These are phyloP conservation scores for Euphydryas editha DNA, from an alignment of 2,888 invertebrate species.

Conservation along the genomic window DNA sequence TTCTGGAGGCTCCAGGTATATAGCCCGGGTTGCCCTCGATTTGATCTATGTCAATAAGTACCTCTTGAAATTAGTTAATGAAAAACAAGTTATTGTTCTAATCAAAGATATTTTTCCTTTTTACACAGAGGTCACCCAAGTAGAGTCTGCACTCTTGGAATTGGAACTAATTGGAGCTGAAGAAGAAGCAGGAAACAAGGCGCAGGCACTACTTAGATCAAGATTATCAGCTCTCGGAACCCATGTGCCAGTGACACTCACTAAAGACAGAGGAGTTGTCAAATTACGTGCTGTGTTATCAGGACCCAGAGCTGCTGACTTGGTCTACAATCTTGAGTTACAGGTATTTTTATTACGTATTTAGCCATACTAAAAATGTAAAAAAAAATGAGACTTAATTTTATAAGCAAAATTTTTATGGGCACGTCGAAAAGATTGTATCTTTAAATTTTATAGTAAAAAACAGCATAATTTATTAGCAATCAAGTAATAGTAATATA, in stretches of 20 bases:
- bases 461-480: no score
- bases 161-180: constrained; percentile 88
- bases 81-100: no score
- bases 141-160: constrained; percentile 90
- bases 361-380: background rate
- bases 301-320: constrained; percentile 89
- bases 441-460: no score
- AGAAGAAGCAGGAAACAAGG: constrained; percentile 76
- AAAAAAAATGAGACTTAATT: no score
- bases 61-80: no score
- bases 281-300: constrained; percentile 85
- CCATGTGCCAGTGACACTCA: constrained; percentile 60
- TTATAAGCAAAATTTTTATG: no score
- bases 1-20: no score
- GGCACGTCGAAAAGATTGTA: no score
- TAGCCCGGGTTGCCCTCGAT: no score
- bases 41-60: no score
- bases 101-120: background rate
- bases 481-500: no score
- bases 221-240: constrained; percentile 63
- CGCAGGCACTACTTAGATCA: constrained; percentile 68
- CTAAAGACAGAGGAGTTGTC: constrained; percentile 76
- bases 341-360: constrained; percentile 80
- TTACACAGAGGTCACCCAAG: constrained; percentile 86
- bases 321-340: constrained; percentile 91